Base-by-base conservation (phyloP, 2,113 vertebrate genomes). In the Callaeas wilsoni region DNA sequence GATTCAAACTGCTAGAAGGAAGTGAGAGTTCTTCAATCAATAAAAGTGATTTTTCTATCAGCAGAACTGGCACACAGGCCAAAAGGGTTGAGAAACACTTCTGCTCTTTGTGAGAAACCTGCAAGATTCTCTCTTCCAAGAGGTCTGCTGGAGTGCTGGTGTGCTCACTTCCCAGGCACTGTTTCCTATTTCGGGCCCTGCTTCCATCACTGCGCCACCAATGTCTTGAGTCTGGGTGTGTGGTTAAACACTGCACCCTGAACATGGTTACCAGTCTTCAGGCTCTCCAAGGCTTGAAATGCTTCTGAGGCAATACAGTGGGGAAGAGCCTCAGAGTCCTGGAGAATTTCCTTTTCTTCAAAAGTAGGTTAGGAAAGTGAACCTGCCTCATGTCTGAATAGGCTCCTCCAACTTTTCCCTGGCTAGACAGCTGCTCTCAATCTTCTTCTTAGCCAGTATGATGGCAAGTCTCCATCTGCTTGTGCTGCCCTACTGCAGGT, bases 41-140 rank as follows among this genome's bases (percentile, higher is more conserved):
- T n/a, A 81, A 10, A 95, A 88, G 42, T 74, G 86, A 84, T 74
- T 92, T 96, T 93, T 86, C 83, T 90, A 69, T 93, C 63, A 86
- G 53, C 32, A 69, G 76, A 94, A 69, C 21, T 35, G 50, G 57
- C 1, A 0, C 39, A 46, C 4, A 74, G 46, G 55, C 37, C 79
- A 93, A 59, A 94, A 86, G 23, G 18, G 26, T 63, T 92, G 42
- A 83, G 37, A 59, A 90, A 64, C 39, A 17, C 25, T 83, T 73
- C 67, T 35, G 29, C 9, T 85, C 27, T 69, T 80, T 12, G 3
- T 35, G 63, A 90, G 75, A 79, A 44, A 41, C 32, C 62, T 62
- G 16, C 22, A 53, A n/a, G 10, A 41, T 16, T 86, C 17, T 70
- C 12, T 71, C 49, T 80, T 76, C 32, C 30, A 42, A 69, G 42